Evolutionary conservation across 35 echinoderm and acorn worm genomes (phyloP), one percentile per base, ranked within the genome.

Genomic region (Diadema setosum): DNA sequence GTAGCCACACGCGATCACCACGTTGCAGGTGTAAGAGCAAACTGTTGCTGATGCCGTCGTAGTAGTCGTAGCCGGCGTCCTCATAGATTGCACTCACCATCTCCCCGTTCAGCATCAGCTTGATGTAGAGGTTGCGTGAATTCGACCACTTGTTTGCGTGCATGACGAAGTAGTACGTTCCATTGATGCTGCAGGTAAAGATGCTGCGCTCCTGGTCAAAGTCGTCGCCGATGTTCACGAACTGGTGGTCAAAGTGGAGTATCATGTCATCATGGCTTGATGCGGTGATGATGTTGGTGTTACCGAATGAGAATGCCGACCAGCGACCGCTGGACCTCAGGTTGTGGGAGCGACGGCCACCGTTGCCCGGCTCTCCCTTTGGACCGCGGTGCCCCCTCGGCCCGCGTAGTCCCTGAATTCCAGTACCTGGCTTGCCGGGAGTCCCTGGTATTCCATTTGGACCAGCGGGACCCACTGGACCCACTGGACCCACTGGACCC

Each of bases 111-210:
- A 93, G 88, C 91, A 97, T 90, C 63, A 97, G 30, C 63, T 97
- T 90, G 33, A 97, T 80, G 58, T 87, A 93, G 11, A 93, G 55
- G 74, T 97, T 89, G 24, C 88, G 89, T 14, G 93, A 83, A 37
- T 97, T 93, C 1, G 91, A 91, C 91, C 91, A 97, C 55, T 97
- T 97, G 55, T 93, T 93, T 0, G 85, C 95, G 26, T 97, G 95
- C 16, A 97, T 63, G 39, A 91, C 60, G 57, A 97, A 97, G 80
- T 97, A 97, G 60, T 97, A 97, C 16, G 95, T 93, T 1, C 95
- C 95, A 58, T 97, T 97, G 39, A 97, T 90, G 9, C 88, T 73
- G 25, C 91, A 93, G 12, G 76, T 83, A 58, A 97, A 97, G 24
- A 89, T 55, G 7, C 95, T 88, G 5, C 58, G 60, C 8, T 87